phyloP scores from a whole-genome alignment of 2,113 vertebrate genomes.

The Naja naja region DNA sequence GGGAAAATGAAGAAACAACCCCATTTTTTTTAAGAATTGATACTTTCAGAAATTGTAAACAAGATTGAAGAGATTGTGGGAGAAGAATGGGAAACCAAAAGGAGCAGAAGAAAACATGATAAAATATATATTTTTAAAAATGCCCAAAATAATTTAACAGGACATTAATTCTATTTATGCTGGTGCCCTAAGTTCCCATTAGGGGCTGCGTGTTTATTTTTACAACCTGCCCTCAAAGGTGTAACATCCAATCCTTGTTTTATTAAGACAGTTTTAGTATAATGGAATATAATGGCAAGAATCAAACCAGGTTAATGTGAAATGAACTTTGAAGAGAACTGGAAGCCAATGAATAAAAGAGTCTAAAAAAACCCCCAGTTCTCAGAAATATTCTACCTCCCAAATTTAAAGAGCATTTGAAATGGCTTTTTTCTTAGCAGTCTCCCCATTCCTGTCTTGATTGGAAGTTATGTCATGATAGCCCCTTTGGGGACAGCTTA shows the following conservation, averaged over 20 bases:
- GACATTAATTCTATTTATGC: not conserved
- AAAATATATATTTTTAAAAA: too few relatives aligned
- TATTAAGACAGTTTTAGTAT: constrained; percentile 4
- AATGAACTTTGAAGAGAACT: constrained; percentile 18
- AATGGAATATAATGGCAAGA: not conserved
- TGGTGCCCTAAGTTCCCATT: not conserved
- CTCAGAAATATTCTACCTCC: constrained; percentile 34
- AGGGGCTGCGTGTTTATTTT: not conserved
- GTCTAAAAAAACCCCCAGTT: not conserved
- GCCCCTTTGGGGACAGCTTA: not conserved
- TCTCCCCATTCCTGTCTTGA: constrained; percentile 21
- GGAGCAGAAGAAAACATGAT: not conserved
- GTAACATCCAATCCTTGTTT: not conserved
- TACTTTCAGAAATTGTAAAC: not conserved
- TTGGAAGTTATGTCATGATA: constrained; percentile 32
- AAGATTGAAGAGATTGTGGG: not conserved
- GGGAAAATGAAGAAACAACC: not conserved
- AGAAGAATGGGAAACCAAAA: not conserved
- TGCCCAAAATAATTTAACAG: not conserved
- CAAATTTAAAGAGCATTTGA: constrained; percentile 19
- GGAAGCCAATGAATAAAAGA: not conserved
- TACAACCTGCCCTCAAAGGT: constrained; percentile 7
- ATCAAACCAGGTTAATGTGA: constrained; percentile 1
- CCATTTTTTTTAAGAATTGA: too few relatives aligned
- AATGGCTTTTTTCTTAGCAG: constrained; percentile 41